Evolutionary conservation across 1,140 invertebrate genomes (phyloP).

Genomic region (Tribolium madens): DNA sequence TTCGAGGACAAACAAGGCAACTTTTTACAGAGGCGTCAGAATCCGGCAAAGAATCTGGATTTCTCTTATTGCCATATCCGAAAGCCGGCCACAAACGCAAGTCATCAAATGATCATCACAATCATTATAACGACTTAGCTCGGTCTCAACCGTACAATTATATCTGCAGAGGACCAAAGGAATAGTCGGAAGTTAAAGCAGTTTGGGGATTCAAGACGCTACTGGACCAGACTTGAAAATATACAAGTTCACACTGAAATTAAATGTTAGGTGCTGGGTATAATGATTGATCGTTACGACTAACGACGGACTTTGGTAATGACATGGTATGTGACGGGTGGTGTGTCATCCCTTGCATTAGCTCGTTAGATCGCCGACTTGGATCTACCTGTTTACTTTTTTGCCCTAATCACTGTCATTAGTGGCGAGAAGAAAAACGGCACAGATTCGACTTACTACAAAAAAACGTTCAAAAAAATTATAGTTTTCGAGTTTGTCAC

Average conservation of each 20-base stretch:
- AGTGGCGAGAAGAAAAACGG: background rate
- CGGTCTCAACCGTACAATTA: constrained; percentile 55
- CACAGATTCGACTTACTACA: background rate
- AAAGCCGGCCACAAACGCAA: constrained; percentile 48
- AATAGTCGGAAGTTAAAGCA: background rate
- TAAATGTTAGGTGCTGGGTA: constrained; percentile 56
- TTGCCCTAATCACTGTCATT: constrained; percentile 54
- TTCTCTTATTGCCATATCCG: constrained; percentile 52
- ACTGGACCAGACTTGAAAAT: constrained; percentile 48
- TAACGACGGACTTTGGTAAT: constrained; percentile 55
- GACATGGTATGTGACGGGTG: constrained; percentile 55
- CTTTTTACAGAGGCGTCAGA: constrained; percentile 13
- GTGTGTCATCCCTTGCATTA: constrained; percentile 58
- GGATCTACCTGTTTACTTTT: constrained; percentile 54
- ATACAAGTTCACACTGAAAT: constrained; percentile 54
- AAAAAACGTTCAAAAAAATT: background rate
- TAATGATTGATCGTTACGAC: constrained; percentile 59
- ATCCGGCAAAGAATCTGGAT: constrained; percentile 50
- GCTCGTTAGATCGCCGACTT: constrained; percentile 47
- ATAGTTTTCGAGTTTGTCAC: background rate
- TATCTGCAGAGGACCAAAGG: constrained; percentile 48
- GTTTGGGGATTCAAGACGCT: constrained; percentile 9
- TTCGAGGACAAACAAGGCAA: constrained; percentile 19
- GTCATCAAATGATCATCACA: constrained; percentile 58
- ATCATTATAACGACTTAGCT: constrained; percentile 56